Evolutionary conservation across 2,113 vertebrate genomes (phyloP).

Genomic region (Oreocharis arfaki): DNA sequence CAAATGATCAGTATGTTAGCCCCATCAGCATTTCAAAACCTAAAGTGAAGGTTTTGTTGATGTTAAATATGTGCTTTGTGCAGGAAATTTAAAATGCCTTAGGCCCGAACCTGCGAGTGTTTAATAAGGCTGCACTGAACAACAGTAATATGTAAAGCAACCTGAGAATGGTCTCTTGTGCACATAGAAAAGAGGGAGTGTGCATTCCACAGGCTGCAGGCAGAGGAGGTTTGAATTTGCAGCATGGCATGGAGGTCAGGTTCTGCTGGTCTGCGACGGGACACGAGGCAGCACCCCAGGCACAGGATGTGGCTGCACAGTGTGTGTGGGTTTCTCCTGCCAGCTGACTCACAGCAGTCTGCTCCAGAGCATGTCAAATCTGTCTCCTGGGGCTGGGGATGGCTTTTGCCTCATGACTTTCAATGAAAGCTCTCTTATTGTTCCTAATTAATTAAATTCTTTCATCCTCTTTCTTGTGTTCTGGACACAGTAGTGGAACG

Average conservation of each 20-base stretch:
- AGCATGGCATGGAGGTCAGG: neutral
- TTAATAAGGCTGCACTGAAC: neutral
- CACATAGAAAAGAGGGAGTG: neutral
- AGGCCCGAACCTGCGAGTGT: neutral
- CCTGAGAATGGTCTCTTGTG: neutral
- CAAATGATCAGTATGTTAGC: slow-evolving; percentile 54
- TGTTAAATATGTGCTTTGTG: slow-evolving; percentile 22
- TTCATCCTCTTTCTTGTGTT: neutral
- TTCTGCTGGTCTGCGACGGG: neutral
- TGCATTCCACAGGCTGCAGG: neutral
- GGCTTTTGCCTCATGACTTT: slow-evolving; percentile 44
- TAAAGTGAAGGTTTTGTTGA: slow-evolving; percentile 36
- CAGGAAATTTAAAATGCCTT: slow-evolving; percentile 8
- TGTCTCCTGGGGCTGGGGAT: slow-evolving; percentile 29
- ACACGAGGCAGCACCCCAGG: neutral
- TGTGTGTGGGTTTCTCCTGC: neutral
- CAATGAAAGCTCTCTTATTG: slow-evolving; percentile 40
- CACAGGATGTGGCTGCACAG: neutral
- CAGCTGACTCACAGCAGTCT: slow-evolving; percentile 41
- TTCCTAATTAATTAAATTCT: slow-evolving; percentile 42
- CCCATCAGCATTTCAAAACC: slow-evolving; percentile 38
- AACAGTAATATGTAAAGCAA: neutral
- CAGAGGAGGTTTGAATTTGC: neutral
- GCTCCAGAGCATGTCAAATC: slow-evolving; percentile 19
- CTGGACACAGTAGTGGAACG: neutral